Base-by-base conservation (phyloP, 1,140 invertebrate species). In the Chymomyza costata region DNA sequence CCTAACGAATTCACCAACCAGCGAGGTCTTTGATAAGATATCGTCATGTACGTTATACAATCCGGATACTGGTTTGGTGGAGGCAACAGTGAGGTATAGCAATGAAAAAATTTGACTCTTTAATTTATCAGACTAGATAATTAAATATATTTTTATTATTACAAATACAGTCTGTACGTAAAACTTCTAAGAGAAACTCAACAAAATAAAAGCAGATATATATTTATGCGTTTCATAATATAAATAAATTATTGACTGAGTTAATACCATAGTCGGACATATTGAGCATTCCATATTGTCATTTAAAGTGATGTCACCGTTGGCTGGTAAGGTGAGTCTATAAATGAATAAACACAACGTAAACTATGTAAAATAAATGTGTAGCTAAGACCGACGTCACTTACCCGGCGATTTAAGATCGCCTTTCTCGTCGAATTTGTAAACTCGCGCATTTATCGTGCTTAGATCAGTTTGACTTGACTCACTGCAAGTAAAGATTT, bases 341-440 rank as follows among this genome's bases (percentile, higher is more conserved):
- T 21, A 8, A 25, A 5, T 25, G 28, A 8, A 19, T 30, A 16
- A 28, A 10, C 6, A 15, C 1, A 31, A 10, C 16, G 7, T 32
- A 13, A n/a, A 25, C 10, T 10, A 30, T 19, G 40, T 30, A 1
- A 15, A 8, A 19, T 8, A 3, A 17, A 25, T 25, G 13, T 31
- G 10, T 14, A 50, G 21, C 21, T 25, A 3, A 25, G 21, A 8
- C 21, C 21, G 3, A 5, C 8, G 3, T 0, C 14, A 37, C 46
- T 16, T 5, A 80, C 73, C 73, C 43, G 64, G 53, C 2, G 47
- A 50, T 34, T 80, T 80, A 1, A 80, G 53, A 62, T 73, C 74
- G 13, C 73, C 73, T 19, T 65, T 80, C 28, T 80, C 73, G 14
- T 80, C 65, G 48, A 80, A 80, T 34, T 80, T 80, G 38, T 80